Evolutionary conservation across 2,113 vertebrate species (phyloP).

Genomic region (Leiothrix lutea): DNA sequence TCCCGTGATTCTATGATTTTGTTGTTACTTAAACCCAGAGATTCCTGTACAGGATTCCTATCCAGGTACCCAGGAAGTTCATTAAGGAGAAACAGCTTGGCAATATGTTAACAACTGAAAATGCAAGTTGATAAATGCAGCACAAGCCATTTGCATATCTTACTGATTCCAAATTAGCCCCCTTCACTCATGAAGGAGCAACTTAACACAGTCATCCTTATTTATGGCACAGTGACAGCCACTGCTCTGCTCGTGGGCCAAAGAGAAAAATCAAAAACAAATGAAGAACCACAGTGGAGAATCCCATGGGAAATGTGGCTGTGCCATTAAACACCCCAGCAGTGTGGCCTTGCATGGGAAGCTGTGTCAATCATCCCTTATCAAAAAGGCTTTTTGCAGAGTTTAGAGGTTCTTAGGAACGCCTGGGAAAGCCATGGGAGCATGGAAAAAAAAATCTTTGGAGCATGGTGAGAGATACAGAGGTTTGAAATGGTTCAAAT

Average conservation of each 20-base stretch:
- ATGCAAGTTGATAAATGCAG: background rate
- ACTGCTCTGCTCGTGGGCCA: background rate
- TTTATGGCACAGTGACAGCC: background rate
- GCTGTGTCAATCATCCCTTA: background rate
- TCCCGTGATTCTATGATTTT: background rate
- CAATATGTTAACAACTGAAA: background rate
- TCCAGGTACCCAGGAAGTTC: background rate
- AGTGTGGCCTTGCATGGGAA: background rate
- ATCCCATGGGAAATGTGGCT: background rate
- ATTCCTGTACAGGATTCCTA: background rate
- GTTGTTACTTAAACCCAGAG: background rate
- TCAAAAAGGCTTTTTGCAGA: background rate
- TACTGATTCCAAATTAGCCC: background rate
- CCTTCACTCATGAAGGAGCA: background rate
- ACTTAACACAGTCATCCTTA: background rate
- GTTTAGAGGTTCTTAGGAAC: background rate
- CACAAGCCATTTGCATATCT: background rate
- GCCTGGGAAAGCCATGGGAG: background rate
- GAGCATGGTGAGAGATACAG: background rate
- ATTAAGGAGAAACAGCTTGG: background rate
- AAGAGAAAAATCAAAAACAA: background rate
- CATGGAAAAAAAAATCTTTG: slow-evolving; percentile 6
- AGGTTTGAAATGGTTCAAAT: background rate
- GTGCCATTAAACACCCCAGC: background rate
- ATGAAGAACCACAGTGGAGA: background rate